Conservation (phyloP, 2,888 invertebrate genomes). For the Liposcelis brunnea region DNA sequence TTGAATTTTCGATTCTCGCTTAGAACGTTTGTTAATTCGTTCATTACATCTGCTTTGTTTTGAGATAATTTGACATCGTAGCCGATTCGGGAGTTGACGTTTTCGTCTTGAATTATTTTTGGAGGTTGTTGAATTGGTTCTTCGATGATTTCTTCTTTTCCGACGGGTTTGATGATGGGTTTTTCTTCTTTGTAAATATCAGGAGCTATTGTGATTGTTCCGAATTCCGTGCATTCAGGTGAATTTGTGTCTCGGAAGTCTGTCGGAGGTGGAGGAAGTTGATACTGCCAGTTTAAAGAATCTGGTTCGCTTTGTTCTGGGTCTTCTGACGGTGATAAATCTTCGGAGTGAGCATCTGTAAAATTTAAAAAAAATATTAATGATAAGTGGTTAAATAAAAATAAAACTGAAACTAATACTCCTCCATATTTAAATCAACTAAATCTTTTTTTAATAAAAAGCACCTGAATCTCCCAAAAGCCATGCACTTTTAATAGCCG, state of each 20-base stretch:
- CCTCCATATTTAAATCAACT: too few relatives aligned
- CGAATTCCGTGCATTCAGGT: slow-evolving; percentile 18
- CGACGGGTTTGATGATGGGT: neutral
- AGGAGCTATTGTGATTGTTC: slow-evolving; percentile 17
- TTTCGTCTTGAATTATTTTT: neutral
- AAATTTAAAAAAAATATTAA: slow-evolving; percentile 14
- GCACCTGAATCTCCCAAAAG: slow-evolving; percentile 21
- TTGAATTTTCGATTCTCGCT: neutral
- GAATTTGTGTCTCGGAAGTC: slow-evolving; percentile 31
- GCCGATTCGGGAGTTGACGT: neutral
- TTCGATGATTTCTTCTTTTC: neutral
- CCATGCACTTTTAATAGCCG: slow-evolving; percentile 12
- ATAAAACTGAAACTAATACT: neutral
- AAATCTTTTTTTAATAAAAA: too few relatives aligned
- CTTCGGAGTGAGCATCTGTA: slow-evolving; percentile 20
- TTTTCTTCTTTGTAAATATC: slow-evolving; percentile 2
- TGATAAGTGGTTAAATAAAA: neutral
- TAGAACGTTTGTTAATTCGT: neutral
- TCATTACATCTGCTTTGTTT: slow-evolving; percentile 1
- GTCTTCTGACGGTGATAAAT: slow-evolving; percentile 9
- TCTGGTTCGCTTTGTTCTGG: slow-evolving; percentile 5
- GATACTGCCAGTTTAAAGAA: slow-evolving; percentile 32
- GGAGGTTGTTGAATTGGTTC: neutral
- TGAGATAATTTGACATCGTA: neutral
- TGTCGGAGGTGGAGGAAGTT: slow-evolving; percentile 40